These are phyloP conservation scores for Clunio marinus DNA, from an alignment of 2,888 invertebrate species.

Conservation along the genomic window DNA sequence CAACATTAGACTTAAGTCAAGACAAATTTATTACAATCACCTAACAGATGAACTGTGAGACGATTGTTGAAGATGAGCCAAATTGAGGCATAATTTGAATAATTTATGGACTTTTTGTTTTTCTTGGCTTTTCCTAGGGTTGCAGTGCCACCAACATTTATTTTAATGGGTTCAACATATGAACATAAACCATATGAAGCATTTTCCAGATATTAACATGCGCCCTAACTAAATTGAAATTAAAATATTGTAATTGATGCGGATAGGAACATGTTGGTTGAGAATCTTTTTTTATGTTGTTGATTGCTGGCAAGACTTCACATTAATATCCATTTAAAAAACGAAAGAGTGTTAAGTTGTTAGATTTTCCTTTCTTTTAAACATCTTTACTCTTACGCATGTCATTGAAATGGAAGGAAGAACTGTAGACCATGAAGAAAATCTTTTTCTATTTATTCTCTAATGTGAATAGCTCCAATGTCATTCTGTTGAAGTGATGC, in stretches of 20 bases:
- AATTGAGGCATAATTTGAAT: too few relatives aligned
- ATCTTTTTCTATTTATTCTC: not conserved
- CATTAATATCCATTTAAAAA: not conserved
- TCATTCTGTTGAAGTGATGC: constrained; percentile 16
- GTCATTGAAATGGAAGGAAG: too few relatives aligned
- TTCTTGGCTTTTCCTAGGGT: not conserved
- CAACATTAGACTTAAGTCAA: not conserved
- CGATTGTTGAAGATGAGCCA: too few relatives aligned
- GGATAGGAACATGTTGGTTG: not conserved
- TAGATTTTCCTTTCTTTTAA: constrained; percentile 13
- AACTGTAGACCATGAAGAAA: constrained; percentile 13
- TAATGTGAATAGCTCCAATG: not conserved
- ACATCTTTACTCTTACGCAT: too few relatives aligned
- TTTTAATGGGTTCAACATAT: constrained; percentile 31
- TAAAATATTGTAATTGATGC: not conserved
- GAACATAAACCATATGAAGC: constrained; percentile 24
- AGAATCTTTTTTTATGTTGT: not conserved
- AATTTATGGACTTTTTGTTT: too few relatives aligned
- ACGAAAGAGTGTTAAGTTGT: constrained; percentile 14
- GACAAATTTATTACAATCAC: not conserved
- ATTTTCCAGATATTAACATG: not conserved
- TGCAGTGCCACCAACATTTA: constrained; percentile 32
- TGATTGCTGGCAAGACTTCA: not conserved
- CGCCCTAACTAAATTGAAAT: not conserved
- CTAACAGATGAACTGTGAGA: not conserved